These are phyloP conservation scores for Amphipyra berbera DNA, from an alignment of 2,888 invertebrate species.

Conservation along the genomic window DNA sequence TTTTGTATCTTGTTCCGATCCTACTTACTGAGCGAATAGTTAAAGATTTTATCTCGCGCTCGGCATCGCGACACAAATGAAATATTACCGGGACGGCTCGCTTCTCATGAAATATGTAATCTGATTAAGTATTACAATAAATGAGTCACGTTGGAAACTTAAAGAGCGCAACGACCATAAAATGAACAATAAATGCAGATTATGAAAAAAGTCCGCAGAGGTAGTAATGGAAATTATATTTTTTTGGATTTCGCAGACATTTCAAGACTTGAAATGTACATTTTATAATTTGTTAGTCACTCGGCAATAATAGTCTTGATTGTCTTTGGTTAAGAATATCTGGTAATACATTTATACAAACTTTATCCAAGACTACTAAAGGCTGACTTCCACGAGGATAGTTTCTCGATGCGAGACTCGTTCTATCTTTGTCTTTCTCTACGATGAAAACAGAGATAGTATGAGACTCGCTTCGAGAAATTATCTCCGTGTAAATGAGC, in stretches of 20 bases:
- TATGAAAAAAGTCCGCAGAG: slow-evolving; percentile 37
- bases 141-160: slow-evolving; percentile 68
- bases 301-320: not conserved
- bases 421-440: no score
- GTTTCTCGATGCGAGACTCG: no score
- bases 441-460: no score
- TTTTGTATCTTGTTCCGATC: slow-evolving; percentile 78
- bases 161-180: slow-evolving; percentile 64
- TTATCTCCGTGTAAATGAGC: no score
- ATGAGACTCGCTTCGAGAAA: no score
- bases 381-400: no score
- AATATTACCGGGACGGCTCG: slow-evolving; percentile 72
- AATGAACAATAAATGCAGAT: slow-evolving; percentile 63
- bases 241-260: not conserved
- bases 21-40: slow-evolving; percentile 78
- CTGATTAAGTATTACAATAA: slow-evolving; percentile 75
- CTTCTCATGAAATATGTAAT: slow-evolving; percentile 81
- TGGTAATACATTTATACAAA: no score
- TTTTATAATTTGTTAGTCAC: slow-evolving; percentile 2
- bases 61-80: slow-evolving; percentile 80
- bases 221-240: not conserved
- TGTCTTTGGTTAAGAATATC: not conserved
- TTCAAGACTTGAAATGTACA: not conserved
- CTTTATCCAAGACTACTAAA: no score
- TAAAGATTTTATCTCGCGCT: slow-evolving; percentile 78